Base-by-base conservation (phyloP, 2,113 vertebrate species). In the Tylochromis polylepis region DNA sequence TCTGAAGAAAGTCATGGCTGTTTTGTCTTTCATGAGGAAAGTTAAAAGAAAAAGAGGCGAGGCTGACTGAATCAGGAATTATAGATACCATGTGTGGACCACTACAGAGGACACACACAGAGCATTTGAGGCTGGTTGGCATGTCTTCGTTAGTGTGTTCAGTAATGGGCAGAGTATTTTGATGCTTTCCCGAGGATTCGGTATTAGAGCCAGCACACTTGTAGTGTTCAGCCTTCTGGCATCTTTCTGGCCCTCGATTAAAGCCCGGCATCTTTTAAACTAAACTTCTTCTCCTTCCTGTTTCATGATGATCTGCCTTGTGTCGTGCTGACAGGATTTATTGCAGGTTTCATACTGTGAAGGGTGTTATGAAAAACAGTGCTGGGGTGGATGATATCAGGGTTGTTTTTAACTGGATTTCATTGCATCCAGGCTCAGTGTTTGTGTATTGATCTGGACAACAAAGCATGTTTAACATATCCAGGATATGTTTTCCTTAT, bases 21-120 rank as follows among this genome's bases (percentile, higher is more conserved):
- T 85, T 92, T 92, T 92, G 86, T 87, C 92, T 93, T 91, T 93
- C 91, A 93, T 91, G 92, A 89, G 88, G 85, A 90, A 88, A 89
- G 88, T 93, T 91, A 41, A 94, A 93, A 91, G 87, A 79, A 82
- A 82, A 80, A 6, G 62, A 43, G 49, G 49, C 46, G 24, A 36
- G 77, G 79, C 82, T 56, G 53, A 53, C 31, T 80, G 65, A 67
- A 85, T 80, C 2, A 43, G 59, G 84, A 83, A 59, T 91, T 90
- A 93, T 85, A 65, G 90, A 87, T 83, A 85, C 89, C 86, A 91
- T 88, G 85, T 93, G 92, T 92, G 85, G 83, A 92, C 36, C 36
- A 27, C 55, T 56, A 24, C 80, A 72, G 43, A 86, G 85, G 65
- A 86, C 59, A 83, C 53, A 81, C 49, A 59, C 70, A 29, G 24